A percentile compares a stretch with the other conserved stretches of the same genome.
Evolutionary conservation across 2,797 vertebrate genomes (phyloP).

Genomic region (Scyliorhinus canicula): DNA sequence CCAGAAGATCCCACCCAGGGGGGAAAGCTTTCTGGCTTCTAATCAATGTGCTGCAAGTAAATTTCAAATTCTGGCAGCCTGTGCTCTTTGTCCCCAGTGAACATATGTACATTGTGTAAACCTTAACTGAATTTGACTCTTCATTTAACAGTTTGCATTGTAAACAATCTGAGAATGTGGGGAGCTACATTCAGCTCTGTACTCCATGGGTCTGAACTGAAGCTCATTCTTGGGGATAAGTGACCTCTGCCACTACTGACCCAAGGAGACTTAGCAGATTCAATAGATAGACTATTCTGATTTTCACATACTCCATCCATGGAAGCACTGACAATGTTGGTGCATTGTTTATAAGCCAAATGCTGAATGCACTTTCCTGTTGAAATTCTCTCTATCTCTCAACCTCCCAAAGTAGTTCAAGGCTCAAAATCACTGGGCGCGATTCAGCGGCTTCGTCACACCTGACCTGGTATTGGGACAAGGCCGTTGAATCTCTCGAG

Average conservation of each 20-base stretch:
- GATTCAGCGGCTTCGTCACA: too few relatives aligned
- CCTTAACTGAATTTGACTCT: not conserved
- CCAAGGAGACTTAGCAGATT: not conserved
- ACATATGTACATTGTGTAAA: conserved; percentile 8
- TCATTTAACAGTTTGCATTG: conserved; percentile 30
- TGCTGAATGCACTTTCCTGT: not conserved
- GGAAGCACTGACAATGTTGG: not conserved
- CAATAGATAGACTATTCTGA: conserved; percentile 30
- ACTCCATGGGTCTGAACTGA: not conserved
- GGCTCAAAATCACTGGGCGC: too few relatives aligned
- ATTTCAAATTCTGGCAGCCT: conserved; percentile 20
- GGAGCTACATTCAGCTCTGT: not conserved
- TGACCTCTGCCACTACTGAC: conserved; percentile 28
- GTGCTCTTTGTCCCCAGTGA: conserved; percentile 10
- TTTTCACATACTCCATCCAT: conserved; percentile 17
- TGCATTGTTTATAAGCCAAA: not conserved
- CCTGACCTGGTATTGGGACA: too few relatives aligned
- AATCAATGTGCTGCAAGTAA: not conserved
- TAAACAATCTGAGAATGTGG: not conserved
- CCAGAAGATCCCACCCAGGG: not conserved
- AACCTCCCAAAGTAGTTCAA: not conserved
- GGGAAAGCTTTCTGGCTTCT: not conserved
- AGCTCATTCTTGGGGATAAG: conserved; percentile 14
- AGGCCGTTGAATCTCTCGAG: too few relatives aligned
- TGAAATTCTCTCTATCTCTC: not conserved